Conservation (phyloP, 2,888 invertebrate species). For the Lasius fuliginosus region DNA sequence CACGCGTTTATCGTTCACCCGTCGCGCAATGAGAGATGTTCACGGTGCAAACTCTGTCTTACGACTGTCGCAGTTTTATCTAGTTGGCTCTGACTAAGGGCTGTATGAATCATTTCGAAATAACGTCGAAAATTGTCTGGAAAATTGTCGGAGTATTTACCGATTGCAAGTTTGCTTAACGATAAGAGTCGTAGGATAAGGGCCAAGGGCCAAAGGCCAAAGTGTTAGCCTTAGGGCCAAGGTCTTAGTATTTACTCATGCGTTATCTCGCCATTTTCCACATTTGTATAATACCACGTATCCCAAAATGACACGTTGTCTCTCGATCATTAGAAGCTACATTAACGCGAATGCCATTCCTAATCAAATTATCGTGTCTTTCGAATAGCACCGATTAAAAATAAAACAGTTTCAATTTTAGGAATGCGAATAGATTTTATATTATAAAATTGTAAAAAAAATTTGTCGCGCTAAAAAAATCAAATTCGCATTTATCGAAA, state of each 20-base stretch:
- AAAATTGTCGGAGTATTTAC: not conserved
- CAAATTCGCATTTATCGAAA: not conserved
- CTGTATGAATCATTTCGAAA: not conserved
- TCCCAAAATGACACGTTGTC: not conserved
- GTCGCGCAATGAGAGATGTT: not conserved
- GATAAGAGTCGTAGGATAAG: not conserved
- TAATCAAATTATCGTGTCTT: not conserved
- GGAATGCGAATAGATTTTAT: not conserved
- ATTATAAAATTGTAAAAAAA: not conserved
- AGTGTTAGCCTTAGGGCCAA: no score
- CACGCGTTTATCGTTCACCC: not conserved
- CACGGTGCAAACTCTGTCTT: not conserved
- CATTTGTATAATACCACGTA: no score
- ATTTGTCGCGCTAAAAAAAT: not conserved
- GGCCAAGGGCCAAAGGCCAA: not conserved
- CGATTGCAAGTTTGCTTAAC: not conserved
- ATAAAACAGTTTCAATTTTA: not conserved
- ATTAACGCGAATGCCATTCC: not conserved
- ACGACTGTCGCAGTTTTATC: not conserved
- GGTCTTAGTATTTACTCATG: not conserved
- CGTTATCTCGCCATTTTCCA: not conserved
- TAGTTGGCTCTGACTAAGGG: not conserved
- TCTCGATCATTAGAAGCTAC: not conserved
- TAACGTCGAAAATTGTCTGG: not conserved
- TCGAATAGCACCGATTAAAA: not conserved